Evolutionary conservation across 2,797 vertebrate species (phyloP), one percentile per base, ranked within the genome.

Genomic region (Tiaroga cobitis): DNA sequence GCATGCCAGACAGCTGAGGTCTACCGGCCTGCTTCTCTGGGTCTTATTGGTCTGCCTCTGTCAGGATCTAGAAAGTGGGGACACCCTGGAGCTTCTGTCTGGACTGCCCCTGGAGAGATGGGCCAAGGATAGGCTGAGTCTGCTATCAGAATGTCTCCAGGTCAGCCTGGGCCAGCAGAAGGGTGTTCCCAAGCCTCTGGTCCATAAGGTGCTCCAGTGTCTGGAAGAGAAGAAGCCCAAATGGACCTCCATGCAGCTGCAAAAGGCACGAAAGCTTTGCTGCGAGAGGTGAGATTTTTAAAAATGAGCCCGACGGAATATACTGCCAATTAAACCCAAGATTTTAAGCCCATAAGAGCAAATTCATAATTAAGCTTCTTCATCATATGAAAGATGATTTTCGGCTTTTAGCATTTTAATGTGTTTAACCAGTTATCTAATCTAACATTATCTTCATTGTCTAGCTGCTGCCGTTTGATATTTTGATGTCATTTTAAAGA

Each of bases 221-320:
- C 94, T 99, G 82, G 97, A 99, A 88, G 96, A 95, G 86, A 94
- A 95, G 86, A 95, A 93, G 90, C 97, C 97, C 84, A 97, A 97
- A 87, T 99, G 97, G 97, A 97, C 94, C 86, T 94, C 94, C 89
- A 89, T 91, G 85, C 97, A 99, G 87, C 93, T 99, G 90, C 94
- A 96, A 92, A 97, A 97, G 90, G 96, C 97, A 87, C 96, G 94
- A 74, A 97, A 94, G 91, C 87, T 98, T 90, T 97, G 96, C 93
- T 92, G 97, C 97, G 95, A 97, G 94, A 91, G 90, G 85, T 89
- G 87, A 90, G 88, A 15, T 77, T 37, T 54, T 24, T 15, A 13
- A 3, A 39, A 21, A 19, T 26, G n/a, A 65, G 56, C 56, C 13
- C 8, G 21, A 29, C 59, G 43, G 21, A 76, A 56, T 39, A 39